Evolutionary conservation across 37 sponge, comb jelly and placozoan species (phyloP).

Genomic region (Haliclona indistincta): DNA sequence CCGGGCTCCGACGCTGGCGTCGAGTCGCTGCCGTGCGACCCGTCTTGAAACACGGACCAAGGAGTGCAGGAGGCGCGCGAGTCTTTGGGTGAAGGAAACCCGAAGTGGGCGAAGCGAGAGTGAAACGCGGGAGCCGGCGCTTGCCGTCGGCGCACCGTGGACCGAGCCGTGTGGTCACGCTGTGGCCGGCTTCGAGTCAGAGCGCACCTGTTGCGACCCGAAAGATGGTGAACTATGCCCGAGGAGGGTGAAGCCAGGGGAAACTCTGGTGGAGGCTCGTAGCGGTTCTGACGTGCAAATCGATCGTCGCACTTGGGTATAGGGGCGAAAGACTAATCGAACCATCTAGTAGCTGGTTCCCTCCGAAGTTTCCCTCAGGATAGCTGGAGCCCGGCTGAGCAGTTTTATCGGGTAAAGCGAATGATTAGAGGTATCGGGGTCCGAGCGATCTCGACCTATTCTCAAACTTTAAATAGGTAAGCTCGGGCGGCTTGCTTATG

Average conservation of each 20-base stretch:
- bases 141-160: conserved; percentile 39
- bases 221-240: conserved; percentile 79
- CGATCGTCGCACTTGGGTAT: conserved; percentile 82
- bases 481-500: conserved; percentile 57
- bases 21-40: conserved; percentile 53
- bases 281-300: conserved; percentile 69
- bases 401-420: conserved; percentile 89
- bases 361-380: conserved; percentile 84
- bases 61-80: conserved; percentile 79
- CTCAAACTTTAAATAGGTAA: conserved; percentile 90
- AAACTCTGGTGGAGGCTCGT: conserved; percentile 81
- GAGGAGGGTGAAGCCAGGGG: conserved; percentile 75
- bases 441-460: conserved; percentile 75
- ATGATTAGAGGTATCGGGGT: conserved; percentile 82
- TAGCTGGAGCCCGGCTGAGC: conserved; percentile 62
- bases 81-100: conserved; percentile 73
- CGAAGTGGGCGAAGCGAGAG: conserved; percentile 24
- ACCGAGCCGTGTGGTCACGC: conserved; percentile 38
- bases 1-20: conserved; percentile 23
- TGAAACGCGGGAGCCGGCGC: conserved; percentile 54
- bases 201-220: conserved; percentile 64
- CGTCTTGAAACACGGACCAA: conserved; percentile 89
- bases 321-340: conserved; percentile 87
- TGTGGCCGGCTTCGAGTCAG: conserved; percentile 59
- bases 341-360: conserved; percentile 93